phyloP scores from a whole-genome alignment of 1,140 invertebrate genomes.

The Dendrolimus punctatus region DNA sequence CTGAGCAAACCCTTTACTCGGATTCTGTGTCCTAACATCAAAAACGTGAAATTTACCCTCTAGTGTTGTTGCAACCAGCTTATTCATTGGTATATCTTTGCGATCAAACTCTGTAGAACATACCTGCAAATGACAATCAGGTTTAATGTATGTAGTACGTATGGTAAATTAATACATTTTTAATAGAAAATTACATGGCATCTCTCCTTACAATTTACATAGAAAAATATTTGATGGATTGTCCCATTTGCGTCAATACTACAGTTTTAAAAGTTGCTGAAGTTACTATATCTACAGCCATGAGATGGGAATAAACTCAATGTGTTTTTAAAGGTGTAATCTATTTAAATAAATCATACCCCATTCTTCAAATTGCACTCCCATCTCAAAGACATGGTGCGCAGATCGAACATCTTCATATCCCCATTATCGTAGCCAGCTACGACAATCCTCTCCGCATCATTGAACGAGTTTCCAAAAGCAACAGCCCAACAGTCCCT shows the following conservation, averaged over 20 bases:
- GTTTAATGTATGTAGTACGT: too few relatives aligned
- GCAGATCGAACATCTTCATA: conserved; percentile 95
- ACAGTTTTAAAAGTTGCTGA: too few relatives aligned
- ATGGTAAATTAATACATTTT: too few relatives aligned
- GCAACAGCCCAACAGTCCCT: conserved; percentile 91
- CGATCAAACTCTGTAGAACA: conserved; percentile 94
- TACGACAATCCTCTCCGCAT: conserved; percentile 86
- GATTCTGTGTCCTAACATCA: conserved; percentile 91
- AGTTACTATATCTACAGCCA: too few relatives aligned
- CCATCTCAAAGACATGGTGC: conserved; percentile 88
- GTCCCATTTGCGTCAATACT: too few relatives aligned
- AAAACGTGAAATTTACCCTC: conserved; percentile 94
- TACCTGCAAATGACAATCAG: conserved; percentile 72
- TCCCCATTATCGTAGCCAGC: conserved; percentile 98
- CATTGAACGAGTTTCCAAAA: conserved; percentile 91
- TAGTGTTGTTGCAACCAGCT: conserved; percentile 92
- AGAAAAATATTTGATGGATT: too few relatives aligned
- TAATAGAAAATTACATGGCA: too few relatives aligned
- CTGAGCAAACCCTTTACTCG: conserved; percentile 88
- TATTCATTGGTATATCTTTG: conserved; percentile 96
- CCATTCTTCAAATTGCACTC: conserved; percentile 96
- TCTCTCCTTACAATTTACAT: too few relatives aligned
- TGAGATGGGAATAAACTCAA: too few relatives aligned
- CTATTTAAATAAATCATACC: conserved; percentile 60
- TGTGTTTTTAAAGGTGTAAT: neutral